Conservation (phyloP, 2,888 invertebrate species). For the Heliconius ismenius region DNA sequence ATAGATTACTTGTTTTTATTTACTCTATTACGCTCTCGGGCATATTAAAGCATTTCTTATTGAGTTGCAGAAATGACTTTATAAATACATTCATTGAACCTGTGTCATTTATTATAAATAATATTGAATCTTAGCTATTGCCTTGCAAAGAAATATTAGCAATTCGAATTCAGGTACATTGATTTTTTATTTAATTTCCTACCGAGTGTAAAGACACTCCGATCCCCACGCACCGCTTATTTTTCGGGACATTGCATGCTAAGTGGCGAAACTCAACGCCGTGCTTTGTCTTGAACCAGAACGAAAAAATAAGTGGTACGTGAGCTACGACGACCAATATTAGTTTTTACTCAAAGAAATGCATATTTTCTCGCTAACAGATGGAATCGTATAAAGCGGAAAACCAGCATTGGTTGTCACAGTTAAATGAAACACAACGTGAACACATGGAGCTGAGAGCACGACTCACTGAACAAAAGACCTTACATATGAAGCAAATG, state of each 20-base stretch:
- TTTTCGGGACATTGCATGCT: background rate
- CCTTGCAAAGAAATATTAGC: too few relatives aligned
- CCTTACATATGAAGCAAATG: slow-evolving; percentile 65
- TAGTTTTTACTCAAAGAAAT: background rate
- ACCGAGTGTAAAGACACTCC: background rate
- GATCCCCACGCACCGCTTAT: background rate
- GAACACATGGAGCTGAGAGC: slow-evolving; percentile 78
- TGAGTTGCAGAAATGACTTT: too few relatives aligned
- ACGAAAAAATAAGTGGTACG: background rate
- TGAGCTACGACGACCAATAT: background rate
- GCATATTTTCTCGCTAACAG: slow-evolving; percentile 48
- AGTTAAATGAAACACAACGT: slow-evolving; percentile 78
- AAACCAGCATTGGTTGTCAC: slow-evolving; percentile 83
- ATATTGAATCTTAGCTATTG: too few relatives aligned
- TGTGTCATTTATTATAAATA: too few relatives aligned
- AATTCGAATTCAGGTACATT: too few relatives aligned
- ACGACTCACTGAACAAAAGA: slow-evolving; percentile 74
- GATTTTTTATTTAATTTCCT: too few relatives aligned
- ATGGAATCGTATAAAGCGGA: slow-evolving; percentile 84
- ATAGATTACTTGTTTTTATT: too few relatives aligned
- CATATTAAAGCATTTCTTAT: background rate
- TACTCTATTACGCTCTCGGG: too few relatives aligned
- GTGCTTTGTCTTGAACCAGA: background rate
- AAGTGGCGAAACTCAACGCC: background rate
- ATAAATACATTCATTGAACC: too few relatives aligned